Percentiles rank a stretch among this genome's conserved stretches.
These are phyloP conservation scores for Brachionus koreanus DNA, from an alignment of 1,140 invertebrate species.

Conservation along the genomic window DNA sequence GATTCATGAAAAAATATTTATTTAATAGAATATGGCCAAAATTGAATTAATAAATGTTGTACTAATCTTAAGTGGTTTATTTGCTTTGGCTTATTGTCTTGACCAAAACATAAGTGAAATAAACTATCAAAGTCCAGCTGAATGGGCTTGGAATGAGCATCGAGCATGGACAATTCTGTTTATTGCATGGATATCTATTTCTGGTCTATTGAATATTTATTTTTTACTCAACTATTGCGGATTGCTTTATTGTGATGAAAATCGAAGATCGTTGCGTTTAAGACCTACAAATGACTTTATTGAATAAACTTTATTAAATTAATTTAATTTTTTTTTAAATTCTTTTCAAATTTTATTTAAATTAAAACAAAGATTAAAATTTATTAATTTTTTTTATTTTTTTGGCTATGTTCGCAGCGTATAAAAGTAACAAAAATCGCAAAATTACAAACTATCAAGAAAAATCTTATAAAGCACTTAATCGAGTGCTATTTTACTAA, in stretches of 20 bases:
- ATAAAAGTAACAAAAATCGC: background rate
- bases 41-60: background rate
- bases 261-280: background rate
- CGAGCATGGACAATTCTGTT: background rate
- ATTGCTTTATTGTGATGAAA: slow-evolving; percentile 9
- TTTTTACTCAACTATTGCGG: background rate
- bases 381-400: too few species aligned
- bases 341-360: background rate
- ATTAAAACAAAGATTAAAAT: too few species aligned
- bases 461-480: background rate
- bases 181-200: background rate
- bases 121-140: background rate
- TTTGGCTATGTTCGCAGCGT: background rate
- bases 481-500: background rate
- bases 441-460: background rate
- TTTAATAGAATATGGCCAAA: background rate
- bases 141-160: slow-evolving; percentile 31
- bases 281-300: slow-evolving; percentile 18
- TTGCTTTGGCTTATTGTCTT: background rate
- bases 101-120: background rate
- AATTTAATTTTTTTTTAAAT: background rate
- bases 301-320: background rate
- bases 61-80: background rate
- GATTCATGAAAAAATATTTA: background rate
- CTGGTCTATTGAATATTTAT: background rate